phyloP scores from a whole-genome alignment of 2,888 invertebrate genomes.

The Thera obeliscata region DNA sequence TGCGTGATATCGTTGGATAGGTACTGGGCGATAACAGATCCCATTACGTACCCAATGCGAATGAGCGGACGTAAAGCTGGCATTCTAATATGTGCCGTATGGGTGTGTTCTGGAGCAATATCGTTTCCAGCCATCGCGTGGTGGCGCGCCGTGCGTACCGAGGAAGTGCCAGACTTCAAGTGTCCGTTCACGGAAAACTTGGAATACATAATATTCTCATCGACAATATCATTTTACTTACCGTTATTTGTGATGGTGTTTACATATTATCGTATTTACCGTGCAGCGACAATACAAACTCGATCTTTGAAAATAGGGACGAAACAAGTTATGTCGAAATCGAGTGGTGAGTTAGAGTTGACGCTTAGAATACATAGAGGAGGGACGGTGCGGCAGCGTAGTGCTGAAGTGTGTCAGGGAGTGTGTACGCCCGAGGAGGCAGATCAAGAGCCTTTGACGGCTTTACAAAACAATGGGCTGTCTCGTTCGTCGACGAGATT shows the following conservation, averaged over 20 bases:
- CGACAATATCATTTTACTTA: slow-evolving; percentile 98
- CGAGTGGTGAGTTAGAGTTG: slow-evolving; percentile 93
- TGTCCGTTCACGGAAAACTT: slow-evolving; percentile 99
- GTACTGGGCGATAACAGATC: slow-evolving; percentile 99
- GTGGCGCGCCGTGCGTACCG: slow-evolving; percentile 95
- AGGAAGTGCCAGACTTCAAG: slow-evolving; percentile 91
- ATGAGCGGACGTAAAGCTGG: slow-evolving; percentile 96
- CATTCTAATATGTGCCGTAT: slow-evolving; percentile 95
- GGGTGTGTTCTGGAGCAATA: slow-evolving; percentile 98
- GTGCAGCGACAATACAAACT: slow-evolving; percentile 96
- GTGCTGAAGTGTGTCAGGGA: slow-evolving; percentile 75
- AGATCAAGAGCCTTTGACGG: slow-evolving; percentile 89
- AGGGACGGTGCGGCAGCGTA: slow-evolving; percentile 88
- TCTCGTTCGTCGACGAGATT: slow-evolving; percentile 88
- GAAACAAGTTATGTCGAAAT: slow-evolving; percentile 92
- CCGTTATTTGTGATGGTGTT: slow-evolving; percentile 99
- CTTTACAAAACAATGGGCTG: slow-evolving; percentile 91
- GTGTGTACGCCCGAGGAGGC: slow-evolving; percentile 88
- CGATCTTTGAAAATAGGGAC: slow-evolving; percentile 95
- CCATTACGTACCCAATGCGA: slow-evolving; percentile 97
- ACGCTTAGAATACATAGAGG: slow-evolving; percentile 97
- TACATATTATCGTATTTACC: slow-evolving; percentile 98
- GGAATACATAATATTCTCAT: slow-evolving; percentile 98
- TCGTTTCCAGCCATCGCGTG: slow-evolving; percentile 99
- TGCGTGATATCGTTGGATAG: slow-evolving; percentile 98